Evolutionary conservation across 1,140 invertebrate genomes (phyloP).

Genomic region (Proctacanthus coquilletti): DNA sequence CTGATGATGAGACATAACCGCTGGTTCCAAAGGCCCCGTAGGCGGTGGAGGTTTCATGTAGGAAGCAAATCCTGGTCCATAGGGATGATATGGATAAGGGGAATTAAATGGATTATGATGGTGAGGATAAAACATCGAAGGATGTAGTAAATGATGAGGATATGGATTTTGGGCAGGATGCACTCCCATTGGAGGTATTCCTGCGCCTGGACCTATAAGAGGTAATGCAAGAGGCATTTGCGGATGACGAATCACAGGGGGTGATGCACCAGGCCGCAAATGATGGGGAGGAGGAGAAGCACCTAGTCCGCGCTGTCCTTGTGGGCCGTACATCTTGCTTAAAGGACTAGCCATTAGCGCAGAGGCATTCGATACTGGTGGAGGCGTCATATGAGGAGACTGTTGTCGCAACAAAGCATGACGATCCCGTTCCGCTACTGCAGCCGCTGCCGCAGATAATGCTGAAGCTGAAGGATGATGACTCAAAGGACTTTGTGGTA

Average conservation of each 20-base stretch:
- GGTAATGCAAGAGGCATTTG: conserved; percentile 28
- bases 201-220: conserved; percentile 22
- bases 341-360: conserved; percentile 29
- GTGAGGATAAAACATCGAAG: conserved; percentile 28
- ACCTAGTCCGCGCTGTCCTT: conserved; percentile 20
- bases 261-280: conserved; percentile 25
- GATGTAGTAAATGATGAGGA: conserved; percentile 27
- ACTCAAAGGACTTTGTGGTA: conserved; percentile 23
- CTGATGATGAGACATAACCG: conserved; percentile 24
- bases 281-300: conserved; percentile 31
- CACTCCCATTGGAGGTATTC: conserved; percentile 25
- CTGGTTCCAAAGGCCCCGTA: conserved; percentile 19
- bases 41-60: conserved; percentile 28
- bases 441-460: conserved; percentile 21
- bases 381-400: conserved; percentile 29
- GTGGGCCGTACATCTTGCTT: conserved; percentile 27
- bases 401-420: conserved; percentile 28
- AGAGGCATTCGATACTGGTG: conserved; percentile 30
- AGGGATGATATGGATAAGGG: conserved; percentile 26
- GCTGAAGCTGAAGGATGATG: conserved; percentile 27
- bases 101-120: conserved; percentile 29
- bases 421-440: conserved; percentile 26
- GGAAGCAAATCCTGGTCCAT: conserved; percentile 26
- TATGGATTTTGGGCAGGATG: conserved; percentile 29
- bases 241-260: conserved; percentile 29